Base-by-base conservation (phyloP, 2,888 invertebrate genomes). In the Rambutsinella grinnellia region DNA sequence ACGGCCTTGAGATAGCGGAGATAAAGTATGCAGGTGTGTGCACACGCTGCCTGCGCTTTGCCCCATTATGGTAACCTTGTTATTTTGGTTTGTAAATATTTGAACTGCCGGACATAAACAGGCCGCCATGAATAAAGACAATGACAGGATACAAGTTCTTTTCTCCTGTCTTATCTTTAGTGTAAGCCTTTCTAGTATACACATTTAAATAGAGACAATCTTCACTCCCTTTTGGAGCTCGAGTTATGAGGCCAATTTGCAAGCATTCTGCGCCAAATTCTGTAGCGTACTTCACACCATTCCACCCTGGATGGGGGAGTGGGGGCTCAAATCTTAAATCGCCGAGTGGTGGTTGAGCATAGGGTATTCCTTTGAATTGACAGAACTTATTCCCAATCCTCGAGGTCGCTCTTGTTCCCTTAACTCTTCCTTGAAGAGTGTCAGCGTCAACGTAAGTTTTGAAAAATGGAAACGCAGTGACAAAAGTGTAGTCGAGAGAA, bases 231-330 rank as follows among this genome's bases (percentile, higher is more conserved):
- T 70, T 61, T 26, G 76, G 24, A 54, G 67, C 69, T 51, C 72
- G 63, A 13, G 81, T 76, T 19, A 79, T 74, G 2, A 79, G 49
- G 23, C 67, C 69, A 65, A 78, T 78, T 65, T 81, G 81, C 56
- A 76, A 62, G 46, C 81, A 81, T 63, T 78, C 69, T 15, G 68
- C 19, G 15, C 69, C 69, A 56, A 63, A 68, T 13, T 60, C 47
- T 2, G 60, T 68, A 10, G 67, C 77, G 57, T 71, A 67, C 26
- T 47, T 17, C 0, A 71, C 21, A 2, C 67, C 67, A 19, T 57
- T 47, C 71, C 77, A 77, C 15, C 24, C 46, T 23, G 26, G 26
- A 10, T 71, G 6, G 44, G 56, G 46, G 21, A 63, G 26, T 15
- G 26, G n/a, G 17, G 47, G 51, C 6, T 26, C n/a, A n/a, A n/a